Percentiles rank a stretch among this genome's conserved stretches.
Evolutionary conservation across 2,888 invertebrate genomes (phyloP).

Genomic region (Sclerodermus sp.): DNA sequence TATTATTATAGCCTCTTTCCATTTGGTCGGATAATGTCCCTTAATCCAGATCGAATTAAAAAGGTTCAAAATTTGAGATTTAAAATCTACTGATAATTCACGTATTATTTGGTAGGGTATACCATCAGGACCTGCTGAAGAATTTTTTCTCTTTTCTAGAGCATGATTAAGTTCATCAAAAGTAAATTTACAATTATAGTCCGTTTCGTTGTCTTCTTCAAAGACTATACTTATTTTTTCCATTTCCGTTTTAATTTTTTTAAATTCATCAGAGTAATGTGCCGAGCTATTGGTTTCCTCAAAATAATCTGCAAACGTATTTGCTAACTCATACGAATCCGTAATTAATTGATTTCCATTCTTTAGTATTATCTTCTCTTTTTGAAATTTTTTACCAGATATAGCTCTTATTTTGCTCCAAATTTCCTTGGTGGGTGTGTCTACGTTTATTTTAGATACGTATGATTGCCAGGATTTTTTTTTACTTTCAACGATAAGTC

Average conservation of each 20-base stretch:
- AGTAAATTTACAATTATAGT: background rate
- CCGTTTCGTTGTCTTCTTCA: background rate
- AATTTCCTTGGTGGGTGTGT: background rate
- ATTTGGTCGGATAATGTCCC: slow-evolving; percentile 6
- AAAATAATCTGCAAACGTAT: slow-evolving; percentile 10
- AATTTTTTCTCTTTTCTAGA: slow-evolving; percentile 13
- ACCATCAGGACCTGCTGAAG: slow-evolving; percentile 20
- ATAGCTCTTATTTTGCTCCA: slow-evolving; percentile 20
- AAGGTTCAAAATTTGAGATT: slow-evolving; percentile 8
- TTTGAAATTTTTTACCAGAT: background rate
- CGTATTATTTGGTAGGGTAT: slow-evolving; percentile 16
- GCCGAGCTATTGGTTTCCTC: slow-evolving; percentile 15
- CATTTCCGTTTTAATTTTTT: background rate
- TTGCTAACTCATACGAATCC: slow-evolving; percentile 4
- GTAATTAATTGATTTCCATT: background rate
- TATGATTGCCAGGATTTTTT: slow-evolving; percentile 17
- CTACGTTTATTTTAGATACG: slow-evolving; percentile 4
- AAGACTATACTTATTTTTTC: background rate
- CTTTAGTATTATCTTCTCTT: background rate
- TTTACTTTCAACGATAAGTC: too few species aligned
- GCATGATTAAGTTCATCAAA: slow-evolving; percentile 5
- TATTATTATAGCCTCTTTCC: slow-evolving; percentile 13
- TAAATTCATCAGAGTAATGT: slow-evolving; percentile 10
- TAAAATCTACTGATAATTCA: background rate
- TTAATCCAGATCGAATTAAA: slow-evolving; percentile 8